Base-by-base conservation (phyloP, 64 coral and sea anemone species). In the Montipora sp. region DNA sequence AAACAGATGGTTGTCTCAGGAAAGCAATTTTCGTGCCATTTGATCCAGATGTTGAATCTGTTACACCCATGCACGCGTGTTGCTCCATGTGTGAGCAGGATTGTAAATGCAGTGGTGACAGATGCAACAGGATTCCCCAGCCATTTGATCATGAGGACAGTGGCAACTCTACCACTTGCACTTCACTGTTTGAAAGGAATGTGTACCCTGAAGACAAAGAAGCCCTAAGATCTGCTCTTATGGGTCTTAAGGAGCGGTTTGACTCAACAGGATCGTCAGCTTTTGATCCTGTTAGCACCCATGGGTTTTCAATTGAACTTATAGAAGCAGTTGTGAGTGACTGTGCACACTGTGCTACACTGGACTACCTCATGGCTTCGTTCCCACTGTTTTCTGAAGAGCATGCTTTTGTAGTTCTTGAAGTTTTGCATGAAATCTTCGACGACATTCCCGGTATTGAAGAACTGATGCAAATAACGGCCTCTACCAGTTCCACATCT, bases 201-300 rank as follows among this genome's bases (percentile, higher is more conserved):
- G 27, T 87, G 24, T 71, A 58, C 21, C 44, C 61, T 48, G 83
- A 87, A 47, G n/a, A 15, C 66, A 87, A 70, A 87, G 24, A 87
- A 69, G 11, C 47, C 49, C 23, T 87, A 15, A n/a, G 48, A 87
- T 58, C 44, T 87, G 67, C 83, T 24, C 83, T 87, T 49, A 45
- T 72, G 15, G 83, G 67, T 87, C 48, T 86, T 20, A 87, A 71
- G 67, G 67, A 21, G 20, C 61, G 70, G 65, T 49, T 87, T 48
- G 67, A 87, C 67, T 12, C 5, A 72, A 18, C 58, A 87, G 23
- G 67, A 61, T 72, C 12, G 49, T 87, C 83, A 72, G 10, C 45
- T 72, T 48, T 72, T 87, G 83, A 87, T 45, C n/a, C 83, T 87
- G 83, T 87, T 47, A 73, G 83, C 61, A 73, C 83, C 48, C 83